phyloP scores from a whole-genome alignment of 2,113 vertebrate genomes.

The Pituophis catenifer region DNA sequence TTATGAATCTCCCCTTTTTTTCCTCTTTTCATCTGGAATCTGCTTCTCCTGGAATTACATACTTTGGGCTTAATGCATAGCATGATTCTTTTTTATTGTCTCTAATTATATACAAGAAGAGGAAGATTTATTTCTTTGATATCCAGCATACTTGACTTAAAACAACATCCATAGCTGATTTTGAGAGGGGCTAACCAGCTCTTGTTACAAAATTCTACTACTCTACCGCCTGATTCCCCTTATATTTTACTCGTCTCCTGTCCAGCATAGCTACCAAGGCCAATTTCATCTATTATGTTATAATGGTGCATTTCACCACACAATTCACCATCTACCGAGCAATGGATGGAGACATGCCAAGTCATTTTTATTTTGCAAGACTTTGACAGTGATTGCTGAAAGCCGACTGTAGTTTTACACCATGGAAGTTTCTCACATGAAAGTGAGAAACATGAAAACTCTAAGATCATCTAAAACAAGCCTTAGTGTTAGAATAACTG shows the following conservation, averaged over 20 bases:
- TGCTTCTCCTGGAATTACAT: not conserved
- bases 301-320: not conserved
- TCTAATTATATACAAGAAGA: not conserved
- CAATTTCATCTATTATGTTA: not conserved
- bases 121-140: not conserved
- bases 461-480: not conserved
- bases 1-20: not conserved
- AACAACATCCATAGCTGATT: not conserved
- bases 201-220: not conserved
- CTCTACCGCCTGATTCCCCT: not conserved
- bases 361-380: not conserved
- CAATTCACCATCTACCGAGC: not conserved
- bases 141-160: not conserved
- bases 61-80: not conserved
- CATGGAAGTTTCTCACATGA: not conserved
- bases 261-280: not conserved
- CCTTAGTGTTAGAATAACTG: not conserved
- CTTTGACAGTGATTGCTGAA: not conserved
- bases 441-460: not conserved
- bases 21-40: not conserved
- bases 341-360: not conserved
- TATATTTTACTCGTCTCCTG: not conserved
- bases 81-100: not conserved
- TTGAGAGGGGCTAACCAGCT: not conserved
- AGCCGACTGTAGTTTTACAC: not conserved